Percentiles rank a stretch among this genome's conserved stretches.
Evolutionary conservation across 1,140 invertebrate genomes (phyloP).

Genomic region (Apocrypta bakeri): DNA sequence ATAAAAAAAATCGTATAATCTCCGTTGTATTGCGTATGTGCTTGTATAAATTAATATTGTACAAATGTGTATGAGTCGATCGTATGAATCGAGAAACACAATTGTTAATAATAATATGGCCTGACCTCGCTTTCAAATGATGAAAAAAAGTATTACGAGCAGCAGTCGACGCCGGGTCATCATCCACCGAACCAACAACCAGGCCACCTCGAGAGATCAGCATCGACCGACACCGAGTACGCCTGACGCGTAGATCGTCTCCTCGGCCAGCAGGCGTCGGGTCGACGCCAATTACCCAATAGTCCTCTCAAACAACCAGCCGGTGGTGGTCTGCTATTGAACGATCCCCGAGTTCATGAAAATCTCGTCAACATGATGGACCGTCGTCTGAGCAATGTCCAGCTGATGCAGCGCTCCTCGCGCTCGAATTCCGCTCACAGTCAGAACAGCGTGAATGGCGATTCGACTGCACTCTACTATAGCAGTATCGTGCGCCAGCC

Average conservation of each 20-base stretch:
- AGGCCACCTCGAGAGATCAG: slow-evolving; percentile 76
- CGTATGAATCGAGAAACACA: neutral
- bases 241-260: slow-evolving; percentile 76
- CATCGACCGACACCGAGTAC: slow-evolving; percentile 84
- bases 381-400: slow-evolving; percentile 67
- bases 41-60: neutral
- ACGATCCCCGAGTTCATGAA: slow-evolving; percentile 63
- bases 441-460: neutral
- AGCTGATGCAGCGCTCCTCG: slow-evolving; percentile 55
- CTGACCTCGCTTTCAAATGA: neutral
- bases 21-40: neutral
- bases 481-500: neutral
- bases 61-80: too few species aligned
- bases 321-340: slow-evolving; percentile 27
- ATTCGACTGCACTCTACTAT: neutral
- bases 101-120: neutral
- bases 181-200: slow-evolving; percentile 66
- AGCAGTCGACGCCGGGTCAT: slow-evolving; percentile 17
- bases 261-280: slow-evolving; percentile 41
- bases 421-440: slow-evolving; percentile 51
- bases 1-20: too few species aligned
- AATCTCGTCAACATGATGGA: slow-evolving; percentile 68
- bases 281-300: slow-evolving; percentile 44
- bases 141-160: neutral
- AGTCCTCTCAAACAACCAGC: slow-evolving; percentile 46